These are phyloP conservation scores for Steinernema hermaphroditum DNA, from an alignment of 2,888 invertebrate genomes.

Conservation along the genomic window DNA sequence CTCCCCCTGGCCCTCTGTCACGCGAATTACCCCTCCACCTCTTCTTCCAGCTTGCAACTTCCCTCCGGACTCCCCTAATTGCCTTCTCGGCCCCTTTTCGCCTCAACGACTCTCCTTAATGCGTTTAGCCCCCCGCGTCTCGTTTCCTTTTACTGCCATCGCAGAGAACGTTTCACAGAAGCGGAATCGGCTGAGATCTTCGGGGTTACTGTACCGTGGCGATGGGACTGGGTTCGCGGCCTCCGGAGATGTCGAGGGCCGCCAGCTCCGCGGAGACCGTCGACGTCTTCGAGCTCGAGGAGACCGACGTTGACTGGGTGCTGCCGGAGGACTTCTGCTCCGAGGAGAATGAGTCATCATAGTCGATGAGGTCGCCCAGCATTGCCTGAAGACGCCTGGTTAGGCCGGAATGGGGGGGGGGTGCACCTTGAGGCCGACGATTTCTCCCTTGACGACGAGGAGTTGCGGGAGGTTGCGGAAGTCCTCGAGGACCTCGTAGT, in stretches of 20 bases:
- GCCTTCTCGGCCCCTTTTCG: too few species aligned
- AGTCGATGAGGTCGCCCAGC: constrained; percentile 31
- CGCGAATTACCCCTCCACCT: too few species aligned
- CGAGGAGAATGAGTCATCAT: constrained; percentile 23
- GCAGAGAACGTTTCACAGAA: too few species aligned
- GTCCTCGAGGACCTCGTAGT: constrained; percentile 59
- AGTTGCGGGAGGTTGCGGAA: constrained; percentile 65
- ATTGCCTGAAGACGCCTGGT: not conserved
- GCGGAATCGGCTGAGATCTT: too few species aligned
- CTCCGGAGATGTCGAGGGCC: not conserved
- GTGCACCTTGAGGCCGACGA: constrained; percentile 61
- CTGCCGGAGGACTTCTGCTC: constrained; percentile 10
- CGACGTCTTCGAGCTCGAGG: constrained; percentile 18
- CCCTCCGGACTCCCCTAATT: too few species aligned
- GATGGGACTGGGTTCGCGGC: constrained; percentile 26
- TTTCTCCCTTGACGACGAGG: constrained; percentile 66
- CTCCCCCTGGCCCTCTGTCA: too few species aligned
- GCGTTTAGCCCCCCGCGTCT: too few species aligned
- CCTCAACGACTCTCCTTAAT: too few species aligned
- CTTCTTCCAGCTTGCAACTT: too few species aligned
- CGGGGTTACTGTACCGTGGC: not conserved
- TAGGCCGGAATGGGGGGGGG: too few species aligned
- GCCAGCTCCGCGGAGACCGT: constrained; percentile 19
- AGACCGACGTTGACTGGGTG: constrained; percentile 18
- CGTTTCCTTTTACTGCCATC: too few species aligned